A percentile compares a stretch with the other conserved stretches of the same genome.
These are phyloP conservation scores for Eretmochelys imbricata DNA, from an alignment of 2,113 vertebrate genomes.

Conservation along the genomic window DNA sequence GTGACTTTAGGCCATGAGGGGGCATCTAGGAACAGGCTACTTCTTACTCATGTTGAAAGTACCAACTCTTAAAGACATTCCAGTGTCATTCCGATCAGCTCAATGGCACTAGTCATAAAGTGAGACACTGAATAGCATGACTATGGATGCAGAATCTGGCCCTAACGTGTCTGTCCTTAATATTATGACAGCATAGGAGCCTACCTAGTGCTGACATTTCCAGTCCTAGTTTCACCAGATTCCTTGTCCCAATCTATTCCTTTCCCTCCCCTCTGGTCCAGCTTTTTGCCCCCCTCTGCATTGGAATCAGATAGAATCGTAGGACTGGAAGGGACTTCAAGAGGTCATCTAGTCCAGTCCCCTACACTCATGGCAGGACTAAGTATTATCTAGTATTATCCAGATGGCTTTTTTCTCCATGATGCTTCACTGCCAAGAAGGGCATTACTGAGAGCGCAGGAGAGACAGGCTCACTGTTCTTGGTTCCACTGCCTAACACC, in stretches of 20 bases:
- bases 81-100: neutral
- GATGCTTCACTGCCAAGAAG: neutral
- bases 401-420: neutral
- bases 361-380: too few species aligned
- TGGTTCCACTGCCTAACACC: neutral
- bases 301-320: neutral
- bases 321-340: too few species aligned
- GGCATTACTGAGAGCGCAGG: fast-evolving
- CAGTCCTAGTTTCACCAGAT: neutral
- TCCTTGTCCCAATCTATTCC: neutral
- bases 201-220: neutral
- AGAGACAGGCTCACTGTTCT: neutral
- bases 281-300: neutral
- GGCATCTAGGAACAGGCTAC: neutral
- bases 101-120: neutral
- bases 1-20: neutral
- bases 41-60: neutral
- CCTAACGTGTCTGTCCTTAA: neutral
- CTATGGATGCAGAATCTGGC: neutral
- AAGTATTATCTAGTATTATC: too few species aligned
- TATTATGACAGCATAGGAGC: neutral
- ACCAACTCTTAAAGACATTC: neutral
- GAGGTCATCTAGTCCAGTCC: too few species aligned
- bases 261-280: neutral
- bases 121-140: neutral